phyloP scores from a whole-genome alignment of 2,113 vertebrate genomes.

The Neogale vison region DNA sequence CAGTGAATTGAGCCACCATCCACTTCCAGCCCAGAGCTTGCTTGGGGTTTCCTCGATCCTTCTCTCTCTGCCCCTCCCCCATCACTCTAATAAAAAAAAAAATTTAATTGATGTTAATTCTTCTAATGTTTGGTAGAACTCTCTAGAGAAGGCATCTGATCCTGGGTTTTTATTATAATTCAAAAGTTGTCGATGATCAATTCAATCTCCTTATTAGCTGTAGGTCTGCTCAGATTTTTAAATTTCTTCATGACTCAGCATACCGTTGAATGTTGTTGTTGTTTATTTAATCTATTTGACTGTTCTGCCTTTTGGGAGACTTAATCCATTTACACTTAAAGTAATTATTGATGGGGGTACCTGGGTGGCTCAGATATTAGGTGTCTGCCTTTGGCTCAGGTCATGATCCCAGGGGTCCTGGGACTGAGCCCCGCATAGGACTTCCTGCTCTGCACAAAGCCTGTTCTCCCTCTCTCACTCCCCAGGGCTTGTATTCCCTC shows the following conservation, averaged over 20 bases:
- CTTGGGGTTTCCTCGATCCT: neutral
- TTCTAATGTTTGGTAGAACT: neutral
- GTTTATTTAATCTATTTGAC: neutral
- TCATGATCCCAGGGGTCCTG: no score
- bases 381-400: no score
- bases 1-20: neutral
- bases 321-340: neutral
- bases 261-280: neutral
- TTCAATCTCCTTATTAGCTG: neutral
- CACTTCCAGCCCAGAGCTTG: neutral
- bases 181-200: neutral
- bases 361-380: no score
- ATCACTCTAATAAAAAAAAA: neutral
- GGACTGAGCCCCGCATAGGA: no score
- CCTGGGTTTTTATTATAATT: neutral
- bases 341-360: neutral
- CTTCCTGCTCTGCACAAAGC: no score
- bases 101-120: neutral
- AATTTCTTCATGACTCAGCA: neutral
- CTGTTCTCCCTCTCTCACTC: no score
- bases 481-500: no score
- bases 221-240: neutral
- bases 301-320: neutral
- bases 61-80: neutral
- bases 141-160: neutral